A percentile compares a stretch with the other conserved stretches of the same genome.
These are phyloP conservation scores for Zaprionus ornatus DNA, from an alignment of 1,140 invertebrate species.

Conservation along the genomic window DNA sequence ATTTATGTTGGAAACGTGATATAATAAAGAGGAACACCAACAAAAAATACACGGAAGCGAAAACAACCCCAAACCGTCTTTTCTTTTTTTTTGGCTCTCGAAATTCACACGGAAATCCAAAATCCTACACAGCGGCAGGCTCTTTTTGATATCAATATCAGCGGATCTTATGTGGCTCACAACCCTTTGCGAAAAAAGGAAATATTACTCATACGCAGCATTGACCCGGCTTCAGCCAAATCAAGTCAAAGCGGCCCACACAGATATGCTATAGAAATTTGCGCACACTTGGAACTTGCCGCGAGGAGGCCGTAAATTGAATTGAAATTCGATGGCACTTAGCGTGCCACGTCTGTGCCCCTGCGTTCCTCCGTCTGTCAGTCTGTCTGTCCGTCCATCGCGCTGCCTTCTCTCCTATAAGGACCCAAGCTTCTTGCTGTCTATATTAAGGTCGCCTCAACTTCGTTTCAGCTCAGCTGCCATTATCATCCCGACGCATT, in stretches of 20 bases:
- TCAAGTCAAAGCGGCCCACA: constrained; percentile 61
- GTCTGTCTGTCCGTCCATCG: constrained; percentile 10
- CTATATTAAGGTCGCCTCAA: constrained; percentile 73
- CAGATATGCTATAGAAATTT: constrained; percentile 76
- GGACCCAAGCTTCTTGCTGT: constrained; percentile 41
- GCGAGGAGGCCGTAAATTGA: constrained; percentile 74
- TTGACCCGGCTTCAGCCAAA: constrained; percentile 34
- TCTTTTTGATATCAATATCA: constrained; percentile 73
- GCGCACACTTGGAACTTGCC: constrained; percentile 63
- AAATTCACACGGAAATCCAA: constrained; percentile 39
- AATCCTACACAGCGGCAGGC: constrained; percentile 51
- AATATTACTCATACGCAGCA: constrained; percentile 74
- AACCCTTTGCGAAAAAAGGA: constrained; percentile 63
- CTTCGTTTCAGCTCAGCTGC: constrained; percentile 49
- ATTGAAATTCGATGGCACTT: constrained; percentile 82
- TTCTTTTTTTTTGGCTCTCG: constrained; percentile 3
- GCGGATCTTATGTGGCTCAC: constrained; percentile 42
- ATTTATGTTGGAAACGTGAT: constrained; percentile 80
- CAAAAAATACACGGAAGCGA: constrained; percentile 34
- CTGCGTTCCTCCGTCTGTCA: constrained; percentile 5
- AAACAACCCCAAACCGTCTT: constrained; percentile 29
- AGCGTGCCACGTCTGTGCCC: constrained; percentile 42
- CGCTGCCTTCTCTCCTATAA: constrained; percentile 18
- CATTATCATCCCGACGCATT: constrained; percentile 64
- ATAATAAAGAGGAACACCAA: constrained; percentile 70